Evolutionary conservation across 2,888 invertebrate genomes (phyloP), one percentile per base, ranked within the genome.

Genomic region (Protonemura montana): DNA sequence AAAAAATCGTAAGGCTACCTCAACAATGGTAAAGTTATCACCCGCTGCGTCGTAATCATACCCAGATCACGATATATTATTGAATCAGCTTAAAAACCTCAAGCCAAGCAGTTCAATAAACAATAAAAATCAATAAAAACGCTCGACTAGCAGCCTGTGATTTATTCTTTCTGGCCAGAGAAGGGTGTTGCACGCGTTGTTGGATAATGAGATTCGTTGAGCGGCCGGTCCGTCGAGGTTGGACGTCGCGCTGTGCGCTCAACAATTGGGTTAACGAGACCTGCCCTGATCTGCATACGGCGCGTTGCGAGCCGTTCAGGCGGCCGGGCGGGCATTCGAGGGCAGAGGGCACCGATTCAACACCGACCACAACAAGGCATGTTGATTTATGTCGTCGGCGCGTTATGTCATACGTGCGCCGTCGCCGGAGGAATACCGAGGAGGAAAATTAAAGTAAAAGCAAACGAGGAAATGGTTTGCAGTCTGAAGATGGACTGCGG

Each of bases 181-280:
- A 21, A 59, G 59, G 59, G 59, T 21, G 59, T 59, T 3, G 35
- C 5, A 27, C 26, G 28, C 2, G 78, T 78, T 78, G 27, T 78
- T 78, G 78, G n/a, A n/a, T 28, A 27, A 26, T 78, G 78, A 78
- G 78, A 26, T 78, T 78, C 27, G 78, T 5, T 21, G 2, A 10
- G 16, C 21, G 59, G 59, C 59, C 21, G 78, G 78, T 78, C 26
- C 78, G 35, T 10, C 7, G 28, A 78, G 78, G 78, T 78, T 78
- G 16, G 78, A 6, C 78, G 21, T 16, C 26, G n/a, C 28, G 28
- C 59, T 59, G 59, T 2, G 59, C 28, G 10, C 78, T 27, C 27
- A 29, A 81, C 81, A 81, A 81, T 81, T 81, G 81, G 81, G 81
- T 81, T 81, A 81, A 81, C 28, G 2, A n/a, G 81, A n/a, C n/a